phyloP scores from a whole-genome alignment of 1,140 invertebrate genomes.

The Drosophila funebris region DNA sequence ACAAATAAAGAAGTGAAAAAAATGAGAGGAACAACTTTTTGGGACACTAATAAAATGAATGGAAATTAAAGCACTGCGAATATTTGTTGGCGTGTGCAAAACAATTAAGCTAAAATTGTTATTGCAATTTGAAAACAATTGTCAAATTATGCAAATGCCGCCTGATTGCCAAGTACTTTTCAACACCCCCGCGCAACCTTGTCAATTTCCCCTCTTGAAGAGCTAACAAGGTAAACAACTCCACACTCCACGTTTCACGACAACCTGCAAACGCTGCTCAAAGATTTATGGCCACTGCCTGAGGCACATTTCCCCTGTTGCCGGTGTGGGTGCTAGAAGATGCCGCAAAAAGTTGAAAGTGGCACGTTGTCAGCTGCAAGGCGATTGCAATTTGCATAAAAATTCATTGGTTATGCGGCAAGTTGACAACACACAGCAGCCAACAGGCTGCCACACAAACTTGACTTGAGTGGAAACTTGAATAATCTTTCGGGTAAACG shows the following conservation, averaged over 20 bases:
- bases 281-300: constrained; percentile 73
- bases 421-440: constrained; percentile 52
- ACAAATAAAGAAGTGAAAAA: constrained; percentile 4
- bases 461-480: background rate
- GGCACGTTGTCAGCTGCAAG: constrained; percentile 74
- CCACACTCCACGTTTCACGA: background rate
- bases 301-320: constrained; percentile 3
- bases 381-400: constrained; percentile 80
- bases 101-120: constrained; percentile 83
- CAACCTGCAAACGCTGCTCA: constrained; percentile 55
- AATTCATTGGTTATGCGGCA: constrained; percentile 76
- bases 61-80: constrained; percentile 70
- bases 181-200: constrained; percentile 23
- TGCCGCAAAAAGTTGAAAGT: constrained; percentile 58
- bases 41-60: constrained; percentile 76
- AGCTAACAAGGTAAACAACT: constrained; percentile 74
- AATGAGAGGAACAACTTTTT: constrained; percentile 58
- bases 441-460: constrained; percentile 11
- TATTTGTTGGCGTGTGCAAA: constrained; percentile 69
- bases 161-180: constrained; percentile 77
- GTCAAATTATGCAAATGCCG: constrained; percentile 80
- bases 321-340: constrained; percentile 11
- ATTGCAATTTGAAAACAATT: constrained; percentile 83
- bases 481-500: background rate
- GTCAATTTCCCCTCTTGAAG: background rate